A percentile compares a stretch with the other conserved stretches of the same genome.
Conservation (phyloP, 2,797 vertebrate genomes). For the Distichodus sexfasciatus region DNA sequence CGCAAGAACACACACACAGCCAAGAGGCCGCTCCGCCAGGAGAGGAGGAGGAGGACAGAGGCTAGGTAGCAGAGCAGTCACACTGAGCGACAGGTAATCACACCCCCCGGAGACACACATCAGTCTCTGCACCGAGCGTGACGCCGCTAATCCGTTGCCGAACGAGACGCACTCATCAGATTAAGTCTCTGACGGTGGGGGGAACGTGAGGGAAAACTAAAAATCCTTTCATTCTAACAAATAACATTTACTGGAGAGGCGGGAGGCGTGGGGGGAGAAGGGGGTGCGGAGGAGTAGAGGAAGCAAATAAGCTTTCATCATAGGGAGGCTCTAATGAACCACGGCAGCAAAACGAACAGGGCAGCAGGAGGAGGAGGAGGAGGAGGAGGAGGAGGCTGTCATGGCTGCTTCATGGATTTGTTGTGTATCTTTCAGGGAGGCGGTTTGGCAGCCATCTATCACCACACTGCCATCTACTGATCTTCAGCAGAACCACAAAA, state of each 20-base stretch:
- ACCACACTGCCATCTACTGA: conserved; percentile 75
- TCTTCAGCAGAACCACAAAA: conserved; percentile 51
- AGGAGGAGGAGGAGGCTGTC: conserved; percentile 18
- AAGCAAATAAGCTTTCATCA: conserved; percentile 58
- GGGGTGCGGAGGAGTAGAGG: conserved; percentile 44
- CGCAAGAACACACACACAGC: conserved; percentile 44
- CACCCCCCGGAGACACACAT: conserved; percentile 18
- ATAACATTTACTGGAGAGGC: conserved; percentile 51
- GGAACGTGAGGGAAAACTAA: conserved; percentile 41
- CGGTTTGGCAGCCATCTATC: conserved; percentile 42
- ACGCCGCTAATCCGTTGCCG: conserved; percentile 21
- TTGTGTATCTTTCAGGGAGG: conserved; percentile 51
- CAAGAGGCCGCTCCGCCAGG: not conserved
- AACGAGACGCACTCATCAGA: conserved; percentile 52
- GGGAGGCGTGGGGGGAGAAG: conserved; percentile 20
- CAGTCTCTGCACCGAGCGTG: conserved; percentile 10
- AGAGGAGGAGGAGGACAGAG: not conserved
- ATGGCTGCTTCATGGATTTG: conserved; percentile 58
- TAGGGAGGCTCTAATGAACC: conserved; percentile 56
- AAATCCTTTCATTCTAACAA: conserved; percentile 51
- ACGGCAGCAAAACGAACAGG: conserved; percentile 27
- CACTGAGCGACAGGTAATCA: conserved; percentile 52
- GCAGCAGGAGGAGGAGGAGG: too few species aligned
- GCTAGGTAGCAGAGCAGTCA: not conserved
- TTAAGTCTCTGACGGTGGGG: conserved; percentile 50